Conservation (phyloP, 2,113 vertebrate species). For the Brachypodius melanocephalos region DNA sequence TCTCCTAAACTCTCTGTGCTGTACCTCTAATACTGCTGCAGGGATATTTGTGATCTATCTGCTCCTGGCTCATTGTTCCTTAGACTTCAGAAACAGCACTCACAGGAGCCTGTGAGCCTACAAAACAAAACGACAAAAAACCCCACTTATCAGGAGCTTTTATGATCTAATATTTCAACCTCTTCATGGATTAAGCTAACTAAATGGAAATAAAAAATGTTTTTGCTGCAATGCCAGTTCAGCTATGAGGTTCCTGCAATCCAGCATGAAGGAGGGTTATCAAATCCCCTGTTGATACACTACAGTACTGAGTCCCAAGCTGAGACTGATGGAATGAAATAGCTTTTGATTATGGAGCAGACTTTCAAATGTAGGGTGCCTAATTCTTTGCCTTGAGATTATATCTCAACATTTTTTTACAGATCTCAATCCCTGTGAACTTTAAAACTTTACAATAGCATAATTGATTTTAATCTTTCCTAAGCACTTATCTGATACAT, state of each 20-base stretch:
- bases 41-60: rapidly evolving
- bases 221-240: not conserved
- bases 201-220: not conserved
- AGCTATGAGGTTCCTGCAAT: not conserved
- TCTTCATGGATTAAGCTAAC: not conserved
- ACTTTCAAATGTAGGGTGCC: not conserved
- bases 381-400: constrained; percentile 27
- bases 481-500: not conserved
- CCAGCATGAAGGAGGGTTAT: not conserved
- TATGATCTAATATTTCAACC: not conserved
- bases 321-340: not conserved
- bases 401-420: constrained; percentile 32
- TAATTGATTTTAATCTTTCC: constrained; percentile 41
- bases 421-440: constrained; percentile 26
- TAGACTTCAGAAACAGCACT: not conserved
- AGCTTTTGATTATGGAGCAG: not conserved
- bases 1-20: not conserved
- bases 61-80: not conserved
- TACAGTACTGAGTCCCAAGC: not conserved
- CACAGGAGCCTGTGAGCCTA: not conserved
- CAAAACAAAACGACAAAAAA: not conserved
- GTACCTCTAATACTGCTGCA: not conserved
- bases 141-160: not conserved
- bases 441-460: constrained; percentile 21
- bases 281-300: not conserved